phyloP scores from a whole-genome alignment of 2,888 invertebrate genomes.

The Pristionchus fissidentatus region DNA sequence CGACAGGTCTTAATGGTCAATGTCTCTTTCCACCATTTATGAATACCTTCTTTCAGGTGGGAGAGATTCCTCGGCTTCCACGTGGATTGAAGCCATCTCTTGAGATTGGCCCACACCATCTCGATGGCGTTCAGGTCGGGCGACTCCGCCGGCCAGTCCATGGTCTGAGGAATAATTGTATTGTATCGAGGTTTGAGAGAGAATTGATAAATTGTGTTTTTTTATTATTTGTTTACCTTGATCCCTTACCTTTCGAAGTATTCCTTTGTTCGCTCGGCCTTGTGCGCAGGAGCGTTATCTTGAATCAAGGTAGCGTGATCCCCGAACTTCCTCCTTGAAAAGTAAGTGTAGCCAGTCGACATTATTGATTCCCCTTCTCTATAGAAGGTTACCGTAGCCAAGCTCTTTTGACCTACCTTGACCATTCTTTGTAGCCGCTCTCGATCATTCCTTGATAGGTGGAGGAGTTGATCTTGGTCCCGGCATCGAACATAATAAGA shows the following conservation, averaged over 20 bases:
- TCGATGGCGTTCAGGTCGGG: conserved; percentile 2
- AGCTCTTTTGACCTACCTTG: too few species aligned
- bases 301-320: not conserved
- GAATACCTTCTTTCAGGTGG: not conserved
- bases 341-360: not conserved
- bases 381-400: not conserved
- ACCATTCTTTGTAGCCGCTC: not conserved
- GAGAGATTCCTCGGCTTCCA: not conserved
- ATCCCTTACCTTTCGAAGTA: not conserved
- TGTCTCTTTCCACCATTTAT: not conserved
- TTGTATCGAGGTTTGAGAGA: not conserved
- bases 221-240: not conserved
- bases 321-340: not conserved
- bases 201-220: not conserved
- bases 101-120: conserved; percentile 6
- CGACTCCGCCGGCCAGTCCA: too few species aligned
- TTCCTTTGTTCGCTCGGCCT: not conserved
- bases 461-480: not conserved
- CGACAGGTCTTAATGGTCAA: not conserved
- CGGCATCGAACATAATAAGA: not conserved
- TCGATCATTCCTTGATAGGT: not conserved
- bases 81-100: not conserved
- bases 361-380: not conserved
- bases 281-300: not conserved
- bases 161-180: not conserved